These are phyloP conservation scores for Papilio helenus DNA, from an alignment of 1,140 invertebrate species.

Conservation along the genomic window DNA sequence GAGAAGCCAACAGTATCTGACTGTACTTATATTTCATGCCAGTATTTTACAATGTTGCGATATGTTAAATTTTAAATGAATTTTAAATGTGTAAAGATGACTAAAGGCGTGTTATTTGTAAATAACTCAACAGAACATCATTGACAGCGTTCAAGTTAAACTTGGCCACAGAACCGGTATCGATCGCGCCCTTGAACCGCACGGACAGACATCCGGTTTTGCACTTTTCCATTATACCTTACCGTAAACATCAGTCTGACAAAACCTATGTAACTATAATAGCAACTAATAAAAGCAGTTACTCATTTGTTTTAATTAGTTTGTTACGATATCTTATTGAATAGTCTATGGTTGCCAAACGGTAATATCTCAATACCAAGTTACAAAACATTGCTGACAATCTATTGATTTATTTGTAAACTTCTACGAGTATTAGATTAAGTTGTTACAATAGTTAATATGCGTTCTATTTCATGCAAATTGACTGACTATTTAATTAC, in stretches of 20 bases:
- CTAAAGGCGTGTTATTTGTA: not conserved
- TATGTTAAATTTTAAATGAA: not conserved
- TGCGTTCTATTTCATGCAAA: too few species aligned
- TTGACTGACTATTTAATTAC: too few species aligned
- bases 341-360: not conserved
- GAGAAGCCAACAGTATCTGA: too few species aligned
- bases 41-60: not conserved
- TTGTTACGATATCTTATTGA: not conserved
- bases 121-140: slow-evolving; percentile 5
- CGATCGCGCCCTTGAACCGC: slow-evolving; percentile 28
- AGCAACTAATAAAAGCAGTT: not conserved
- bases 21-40: not conserved
- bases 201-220: slow-evolving; percentile 29
- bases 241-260: not conserved
- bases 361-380: not conserved
- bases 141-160: slow-evolving; percentile 26
- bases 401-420: not conserved
- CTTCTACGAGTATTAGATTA: not conserved
- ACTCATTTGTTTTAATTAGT: slow-evolving; percentile 3
- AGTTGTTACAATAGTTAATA: not conserved
- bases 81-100: not conserved
- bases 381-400: not conserved
- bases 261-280: not conserved
- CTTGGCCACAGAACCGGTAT: slow-evolving; percentile 30
- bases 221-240: slow-evolving; percentile 29